phyloP scores from a whole-genome alignment of 2,113 vertebrate species.

The Aspiorhynchus laticeps region DNA sequence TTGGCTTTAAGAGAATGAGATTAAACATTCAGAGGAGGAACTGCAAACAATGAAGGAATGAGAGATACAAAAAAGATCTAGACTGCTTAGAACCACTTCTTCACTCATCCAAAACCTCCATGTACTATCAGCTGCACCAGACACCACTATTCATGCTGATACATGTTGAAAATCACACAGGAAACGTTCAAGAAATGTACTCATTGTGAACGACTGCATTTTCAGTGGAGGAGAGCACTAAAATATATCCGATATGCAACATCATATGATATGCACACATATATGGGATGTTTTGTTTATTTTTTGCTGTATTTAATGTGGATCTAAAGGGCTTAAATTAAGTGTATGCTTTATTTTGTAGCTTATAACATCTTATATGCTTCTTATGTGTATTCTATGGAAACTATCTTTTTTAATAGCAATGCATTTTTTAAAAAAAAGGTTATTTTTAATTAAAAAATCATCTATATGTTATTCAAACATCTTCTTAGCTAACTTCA shows the following conservation, averaged over 20 bases:
- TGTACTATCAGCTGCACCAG: conserved; percentile 6
- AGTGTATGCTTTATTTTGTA: not conserved
- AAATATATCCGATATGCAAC: not conserved
- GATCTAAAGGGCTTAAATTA: not conserved
- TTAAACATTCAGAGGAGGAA: conserved; percentile 20
- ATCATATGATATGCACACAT: not conserved
- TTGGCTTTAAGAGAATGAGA: not conserved
- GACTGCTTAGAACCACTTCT: conserved; percentile 64
- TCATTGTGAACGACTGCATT: not conserved
- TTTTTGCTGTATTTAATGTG: not conserved
- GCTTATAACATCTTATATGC: too few species aligned
- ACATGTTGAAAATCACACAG: not conserved
- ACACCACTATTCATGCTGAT: conserved; percentile 8
- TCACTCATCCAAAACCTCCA: conserved; percentile 63
- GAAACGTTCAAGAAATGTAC: too few species aligned
- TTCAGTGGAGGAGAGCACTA: not conserved
- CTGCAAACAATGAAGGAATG: conserved; percentile 66
- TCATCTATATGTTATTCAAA: too few species aligned
- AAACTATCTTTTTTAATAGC: not conserved
- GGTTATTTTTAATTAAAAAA: not conserved
- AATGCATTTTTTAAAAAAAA: too few species aligned
- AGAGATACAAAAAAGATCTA: conserved; percentile 65
- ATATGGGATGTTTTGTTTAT: not conserved
- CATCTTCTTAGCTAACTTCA: not conserved
- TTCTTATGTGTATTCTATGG: too few species aligned